Conservation (phyloP, 2,113 vertebrate species). For the Philantomba maxwellii region DNA sequence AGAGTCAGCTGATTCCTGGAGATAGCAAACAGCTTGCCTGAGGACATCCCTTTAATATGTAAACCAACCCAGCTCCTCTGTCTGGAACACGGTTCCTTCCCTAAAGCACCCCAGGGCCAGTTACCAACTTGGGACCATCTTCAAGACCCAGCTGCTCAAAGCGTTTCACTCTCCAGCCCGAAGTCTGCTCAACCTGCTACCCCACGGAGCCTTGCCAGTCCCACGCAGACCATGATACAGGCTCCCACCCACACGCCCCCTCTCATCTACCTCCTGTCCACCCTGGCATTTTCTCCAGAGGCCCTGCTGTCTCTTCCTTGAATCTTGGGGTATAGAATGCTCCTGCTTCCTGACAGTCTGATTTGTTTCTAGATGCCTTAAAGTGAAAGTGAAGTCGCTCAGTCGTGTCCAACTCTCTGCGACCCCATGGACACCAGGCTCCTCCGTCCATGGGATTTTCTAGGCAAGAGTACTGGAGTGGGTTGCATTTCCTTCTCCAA, state of each 20-base stretch:
- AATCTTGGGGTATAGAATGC: neutral
- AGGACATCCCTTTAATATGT: accelerated
- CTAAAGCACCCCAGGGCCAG: neutral
- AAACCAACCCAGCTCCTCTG: neutral
- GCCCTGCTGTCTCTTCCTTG: neutral
- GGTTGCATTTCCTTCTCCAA: no score
- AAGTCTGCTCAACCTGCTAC: accelerated
- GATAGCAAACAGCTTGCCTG: no score
- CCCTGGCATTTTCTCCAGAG: neutral
- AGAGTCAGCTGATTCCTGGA: neutral
- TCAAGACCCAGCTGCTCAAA: neutral
- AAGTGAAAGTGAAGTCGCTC: no score
- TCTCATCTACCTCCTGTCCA: neutral
- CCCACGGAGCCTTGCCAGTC: accelerated
- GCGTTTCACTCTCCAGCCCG: accelerated
- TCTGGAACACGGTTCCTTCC: accelerated
- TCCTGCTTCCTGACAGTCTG: neutral
- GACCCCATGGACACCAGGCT: no score
- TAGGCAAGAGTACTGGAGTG: no score
- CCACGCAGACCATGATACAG: neutral
- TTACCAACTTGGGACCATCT: accelerated
- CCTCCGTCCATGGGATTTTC: no score
- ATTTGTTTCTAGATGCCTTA: neutral
- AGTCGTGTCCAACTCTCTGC: no score
- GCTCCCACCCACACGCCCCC: neutral